Evolutionary conservation across 2,797 vertebrate species (phyloP).

Genomic region (Acipenser transmontanus): DNA sequence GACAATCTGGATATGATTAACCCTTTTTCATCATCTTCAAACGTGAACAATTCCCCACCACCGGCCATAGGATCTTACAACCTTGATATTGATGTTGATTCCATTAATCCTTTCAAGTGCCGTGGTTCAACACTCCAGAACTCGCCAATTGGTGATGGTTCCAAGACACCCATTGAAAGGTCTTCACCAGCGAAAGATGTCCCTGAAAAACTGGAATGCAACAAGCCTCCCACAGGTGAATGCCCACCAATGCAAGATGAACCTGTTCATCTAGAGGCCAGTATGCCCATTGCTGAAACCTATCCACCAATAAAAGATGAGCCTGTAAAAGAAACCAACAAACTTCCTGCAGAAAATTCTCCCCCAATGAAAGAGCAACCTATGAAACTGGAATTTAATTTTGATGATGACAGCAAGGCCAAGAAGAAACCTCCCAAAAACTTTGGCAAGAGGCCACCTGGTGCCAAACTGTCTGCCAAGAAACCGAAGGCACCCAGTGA

Average conservation of each 20-base stretch:
- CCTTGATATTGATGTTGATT: constrained; percentile 49
- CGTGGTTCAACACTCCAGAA: constrained; percentile 47
- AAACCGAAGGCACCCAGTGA: constrained; percentile 29
- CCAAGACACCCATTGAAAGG: constrained; percentile 16
- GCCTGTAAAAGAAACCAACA: not conserved
- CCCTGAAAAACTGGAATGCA: constrained; percentile 42
- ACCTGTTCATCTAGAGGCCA: constrained; percentile 10
- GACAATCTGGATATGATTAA: constrained; percentile 22
- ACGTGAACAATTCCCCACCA: constrained; percentile 40
- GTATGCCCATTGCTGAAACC: constrained; percentile 21
- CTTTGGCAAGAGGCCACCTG: constrained; percentile 53
- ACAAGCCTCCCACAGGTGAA: constrained; percentile 8
- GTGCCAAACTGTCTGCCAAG: constrained; percentile 46
- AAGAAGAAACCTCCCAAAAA: constrained; percentile 56
- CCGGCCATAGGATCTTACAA: constrained; percentile 35
- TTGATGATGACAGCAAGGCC: constrained; percentile 46
- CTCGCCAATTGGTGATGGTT: constrained; percentile 32
- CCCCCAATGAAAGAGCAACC: constrained; percentile 33
- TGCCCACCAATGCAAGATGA: constrained; percentile 3
- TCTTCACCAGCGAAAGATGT: constrained; percentile 14
- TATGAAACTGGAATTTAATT: constrained; percentile 72
- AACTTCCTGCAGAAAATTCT: constrained; percentile 8
- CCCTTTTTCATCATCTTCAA: constrained; percentile 32
- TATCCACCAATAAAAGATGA: constrained; percentile 11
- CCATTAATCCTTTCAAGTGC: constrained; percentile 48